Percentiles rank a stretch among this genome's conserved stretches.
These are phyloP conservation scores for Rhogogaster chlorosoma DNA, from an alignment of 2,888 invertebrate species.

Conservation along the genomic window DNA sequence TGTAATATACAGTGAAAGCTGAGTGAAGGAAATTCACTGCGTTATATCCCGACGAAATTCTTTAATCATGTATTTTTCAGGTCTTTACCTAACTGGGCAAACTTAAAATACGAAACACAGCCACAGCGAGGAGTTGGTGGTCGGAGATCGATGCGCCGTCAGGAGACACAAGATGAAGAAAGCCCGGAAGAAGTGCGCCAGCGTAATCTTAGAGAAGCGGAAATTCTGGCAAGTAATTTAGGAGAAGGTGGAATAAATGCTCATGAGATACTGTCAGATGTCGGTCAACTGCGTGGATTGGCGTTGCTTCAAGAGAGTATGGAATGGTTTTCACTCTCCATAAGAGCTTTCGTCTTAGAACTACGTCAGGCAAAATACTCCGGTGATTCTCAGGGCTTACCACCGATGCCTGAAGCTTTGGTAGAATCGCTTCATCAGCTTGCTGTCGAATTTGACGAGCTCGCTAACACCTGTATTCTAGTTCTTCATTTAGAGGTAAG, in stretches of 20 bases:
- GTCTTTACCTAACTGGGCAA: slow-evolving; percentile 89
- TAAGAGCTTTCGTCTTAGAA: slow-evolving; percentile 65
- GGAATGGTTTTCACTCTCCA: slow-evolving; percentile 79
- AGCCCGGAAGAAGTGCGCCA: slow-evolving; percentile 89
- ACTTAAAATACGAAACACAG: slow-evolving; percentile 80
- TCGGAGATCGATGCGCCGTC: slow-evolving; percentile 76
- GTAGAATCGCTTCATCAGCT: slow-evolving; percentile 85
- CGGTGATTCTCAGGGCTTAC: slow-evolving; percentile 69
- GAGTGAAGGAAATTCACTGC: background rate
- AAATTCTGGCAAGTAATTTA: slow-evolving; percentile 94
- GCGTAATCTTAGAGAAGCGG: slow-evolving; percentile 92
- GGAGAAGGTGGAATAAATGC: slow-evolving; percentile 92
- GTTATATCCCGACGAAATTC: background rate
- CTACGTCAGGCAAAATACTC: slow-evolving; percentile 75
- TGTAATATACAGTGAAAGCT: slow-evolving; percentile 65
- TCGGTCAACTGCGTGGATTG: slow-evolving; percentile 89
- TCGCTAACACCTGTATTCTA: slow-evolving; percentile 94
- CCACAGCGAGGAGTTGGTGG: slow-evolving; percentile 70
- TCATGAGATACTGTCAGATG: slow-evolving; percentile 93
- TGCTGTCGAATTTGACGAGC: slow-evolving; percentile 91
- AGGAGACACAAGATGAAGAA: slow-evolving; percentile 84
- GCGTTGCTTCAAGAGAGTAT: slow-evolving; percentile 96
- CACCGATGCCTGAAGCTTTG: slow-evolving; percentile 80
- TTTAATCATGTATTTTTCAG: slow-evolving; percentile 72
- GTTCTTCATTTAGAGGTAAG: slow-evolving; percentile 94